These are phyloP conservation scores for Thomomys bottae DNA, from an alignment of 2,113 vertebrate genomes.

Conservation along the genomic window DNA sequence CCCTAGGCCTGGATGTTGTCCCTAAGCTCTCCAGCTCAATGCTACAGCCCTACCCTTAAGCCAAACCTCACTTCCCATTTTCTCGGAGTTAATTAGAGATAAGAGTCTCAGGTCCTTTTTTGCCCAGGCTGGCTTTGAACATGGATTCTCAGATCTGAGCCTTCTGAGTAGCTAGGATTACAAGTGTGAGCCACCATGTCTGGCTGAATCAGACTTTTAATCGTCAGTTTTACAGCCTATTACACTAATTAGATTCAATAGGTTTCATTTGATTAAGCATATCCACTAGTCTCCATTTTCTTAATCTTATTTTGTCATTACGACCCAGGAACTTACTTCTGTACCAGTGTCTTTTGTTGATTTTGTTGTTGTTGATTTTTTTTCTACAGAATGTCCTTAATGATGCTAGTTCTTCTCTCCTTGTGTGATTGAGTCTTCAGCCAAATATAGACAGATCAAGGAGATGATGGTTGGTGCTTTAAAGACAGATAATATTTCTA, in stretches of 20 bases:
- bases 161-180: too few relatives aligned
- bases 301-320: background rate
- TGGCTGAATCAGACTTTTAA: too few relatives aligned
- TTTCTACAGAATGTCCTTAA: background rate
- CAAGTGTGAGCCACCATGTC: too few relatives aligned
- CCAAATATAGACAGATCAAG: background rate
- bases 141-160: too few relatives aligned
- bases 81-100: too few relatives aligned
- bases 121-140: too few relatives aligned
- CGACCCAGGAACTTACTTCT: background rate
- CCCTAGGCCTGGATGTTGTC: too few relatives aligned
- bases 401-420: background rate
- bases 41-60: too few relatives aligned
- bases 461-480: background rate
- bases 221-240: background rate
- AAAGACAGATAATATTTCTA: background rate
- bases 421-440: background rate
- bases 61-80: too few relatives aligned
- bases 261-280: background rate
- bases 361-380: background rate
- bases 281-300: background rate
- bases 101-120: too few relatives aligned
- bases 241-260: background rate
- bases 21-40: too few relatives aligned
- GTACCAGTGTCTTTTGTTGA: background rate